Evolutionary conservation across 1,140 invertebrate species (phyloP).

Genomic region (Cyclina sinensis): DNA sequence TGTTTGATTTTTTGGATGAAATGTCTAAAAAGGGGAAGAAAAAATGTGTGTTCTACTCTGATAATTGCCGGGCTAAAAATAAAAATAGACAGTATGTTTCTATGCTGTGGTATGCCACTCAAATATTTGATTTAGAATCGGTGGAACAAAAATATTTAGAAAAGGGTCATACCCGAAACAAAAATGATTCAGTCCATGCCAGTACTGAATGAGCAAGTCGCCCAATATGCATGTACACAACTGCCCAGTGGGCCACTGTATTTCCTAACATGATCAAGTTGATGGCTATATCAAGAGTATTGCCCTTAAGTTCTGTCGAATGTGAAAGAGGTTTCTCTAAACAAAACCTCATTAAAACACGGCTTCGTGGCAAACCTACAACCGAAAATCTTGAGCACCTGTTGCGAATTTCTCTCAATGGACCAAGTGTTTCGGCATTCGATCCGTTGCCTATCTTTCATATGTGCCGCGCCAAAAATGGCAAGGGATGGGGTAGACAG

Average conservation of each 20-base stretch:
- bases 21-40: conserved; percentile 35
- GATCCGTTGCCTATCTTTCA: too few species aligned
- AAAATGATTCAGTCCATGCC: conserved; percentile 32
- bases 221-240: background rate
- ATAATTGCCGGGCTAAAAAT: conserved; percentile 57
- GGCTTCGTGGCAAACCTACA: too few species aligned
- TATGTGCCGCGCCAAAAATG: too few species aligned
- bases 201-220: conserved; percentile 16
- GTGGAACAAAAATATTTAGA: conserved; percentile 45
- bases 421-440: too few species aligned
- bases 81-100: conserved; percentile 39
- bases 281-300: too few species aligned
- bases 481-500: too few species aligned
- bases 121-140: conserved; percentile 34
- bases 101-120: conserved; percentile 35
- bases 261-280: too few species aligned
- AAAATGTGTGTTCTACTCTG: conserved; percentile 38
- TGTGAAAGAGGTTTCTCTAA: too few species aligned
- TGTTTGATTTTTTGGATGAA: conserved; percentile 23
- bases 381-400: too few species aligned
- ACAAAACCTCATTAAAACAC: too few species aligned
- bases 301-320: too few species aligned
- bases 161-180: conserved; percentile 54
- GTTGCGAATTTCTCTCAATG: too few species aligned
- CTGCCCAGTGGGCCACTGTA: conserved; percentile 33